These are phyloP conservation scores for Mongoloraphidia duomilia DNA, from an alignment of 2,888 invertebrate genomes.

Conservation along the genomic window DNA sequence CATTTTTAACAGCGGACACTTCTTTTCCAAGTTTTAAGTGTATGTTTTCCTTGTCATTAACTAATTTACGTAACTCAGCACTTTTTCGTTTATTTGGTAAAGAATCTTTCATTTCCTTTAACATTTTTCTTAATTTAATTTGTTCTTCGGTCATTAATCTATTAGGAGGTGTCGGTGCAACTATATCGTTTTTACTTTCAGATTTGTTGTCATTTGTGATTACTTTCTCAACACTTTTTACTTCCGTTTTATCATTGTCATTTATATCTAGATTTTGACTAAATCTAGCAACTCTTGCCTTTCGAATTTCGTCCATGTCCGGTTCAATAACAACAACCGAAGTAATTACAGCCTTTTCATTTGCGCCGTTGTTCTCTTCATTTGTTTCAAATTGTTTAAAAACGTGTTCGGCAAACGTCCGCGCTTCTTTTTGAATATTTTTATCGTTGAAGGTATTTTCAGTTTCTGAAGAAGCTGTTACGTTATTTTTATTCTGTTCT, in stretches of 20 bases:
- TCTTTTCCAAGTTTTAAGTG: constrained; percentile 7
- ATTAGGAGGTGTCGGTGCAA: constrained; percentile 23
- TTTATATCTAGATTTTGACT: constrained; percentile 8
- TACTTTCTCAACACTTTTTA: background rate
- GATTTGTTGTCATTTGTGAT: background rate
- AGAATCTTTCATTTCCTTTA: constrained; percentile 66
- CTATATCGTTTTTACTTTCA: background rate
- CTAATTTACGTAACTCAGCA: background rate
- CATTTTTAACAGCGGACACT: constrained; percentile 1
- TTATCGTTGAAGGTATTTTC: constrained; percentile 14
- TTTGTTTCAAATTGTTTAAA: constrained; percentile 8
- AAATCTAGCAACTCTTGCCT: constrained; percentile 28
- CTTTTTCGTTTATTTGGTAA: constrained; percentile 39
- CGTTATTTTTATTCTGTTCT: constrained; percentile 8
- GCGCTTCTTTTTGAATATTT: constrained; percentile 20
- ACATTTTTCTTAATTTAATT: constrained; percentile 50
- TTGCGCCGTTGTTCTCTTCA: constrained; percentile 8
- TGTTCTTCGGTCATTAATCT: constrained; percentile 30
- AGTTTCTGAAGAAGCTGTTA: background rate
- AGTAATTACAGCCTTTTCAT: constrained; percentile 10
- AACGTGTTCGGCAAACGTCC: constrained; percentile 3
- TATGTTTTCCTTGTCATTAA: constrained; percentile 15
- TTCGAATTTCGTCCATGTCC: constrained; percentile 24
- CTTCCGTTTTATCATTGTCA: constrained; percentile 4
- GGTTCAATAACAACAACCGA: constrained; percentile 9